These are phyloP conservation scores for Drosophila saltans DNA, from an alignment of 1,140 invertebrate species.

Conservation along the genomic window DNA sequence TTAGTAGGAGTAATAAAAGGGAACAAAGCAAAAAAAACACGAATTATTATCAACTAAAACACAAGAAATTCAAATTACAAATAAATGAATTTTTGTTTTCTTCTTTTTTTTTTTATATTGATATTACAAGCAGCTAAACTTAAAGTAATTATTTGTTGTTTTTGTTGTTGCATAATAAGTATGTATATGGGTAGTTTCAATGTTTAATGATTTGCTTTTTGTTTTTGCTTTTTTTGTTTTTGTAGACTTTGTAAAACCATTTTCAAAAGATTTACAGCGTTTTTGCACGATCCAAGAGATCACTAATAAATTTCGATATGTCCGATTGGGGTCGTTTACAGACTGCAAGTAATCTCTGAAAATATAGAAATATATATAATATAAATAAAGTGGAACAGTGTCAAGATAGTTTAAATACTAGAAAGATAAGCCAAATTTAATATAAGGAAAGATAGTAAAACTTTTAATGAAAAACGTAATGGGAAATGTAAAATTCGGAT, in stretches of 20 bases:
- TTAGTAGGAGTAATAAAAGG: conserved; percentile 21
- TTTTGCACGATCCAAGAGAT: conserved; percentile 94
- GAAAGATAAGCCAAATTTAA: no score
- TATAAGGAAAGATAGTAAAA: no score
- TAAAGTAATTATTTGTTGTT: conserved; percentile 60
- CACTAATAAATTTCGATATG: conserved; percentile 96
- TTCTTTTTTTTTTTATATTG: conserved; percentile 50
- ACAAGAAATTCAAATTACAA: conserved; percentile 12
- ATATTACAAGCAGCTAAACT: conserved; percentile 66
- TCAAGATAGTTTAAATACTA: no score
- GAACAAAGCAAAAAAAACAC: conserved; percentile 16
- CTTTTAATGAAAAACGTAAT: no score
- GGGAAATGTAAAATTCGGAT: no score
- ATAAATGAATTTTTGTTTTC: conserved; percentile 52
- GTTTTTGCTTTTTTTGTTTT: conserved; percentile 17
- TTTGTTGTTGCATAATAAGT: conserved; percentile 61
- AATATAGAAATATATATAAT: conserved; percentile 40
- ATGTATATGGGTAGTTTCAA: conserved; percentile 47
- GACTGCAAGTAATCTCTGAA: conserved; percentile 89
- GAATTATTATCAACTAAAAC: conserved; percentile 32
- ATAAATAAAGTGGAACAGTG: no score
- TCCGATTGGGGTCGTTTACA: conserved; percentile 93
- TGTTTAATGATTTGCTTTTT: conserved; percentile 49
- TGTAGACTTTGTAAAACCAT: conserved; percentile 27
- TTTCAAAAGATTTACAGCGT: conserved; percentile 86